A percentile compares a stretch with the other conserved stretches of the same genome.
phyloP scores from a whole-genome alignment of 2,113 vertebrate species.

The Tringa solitaria region DNA sequence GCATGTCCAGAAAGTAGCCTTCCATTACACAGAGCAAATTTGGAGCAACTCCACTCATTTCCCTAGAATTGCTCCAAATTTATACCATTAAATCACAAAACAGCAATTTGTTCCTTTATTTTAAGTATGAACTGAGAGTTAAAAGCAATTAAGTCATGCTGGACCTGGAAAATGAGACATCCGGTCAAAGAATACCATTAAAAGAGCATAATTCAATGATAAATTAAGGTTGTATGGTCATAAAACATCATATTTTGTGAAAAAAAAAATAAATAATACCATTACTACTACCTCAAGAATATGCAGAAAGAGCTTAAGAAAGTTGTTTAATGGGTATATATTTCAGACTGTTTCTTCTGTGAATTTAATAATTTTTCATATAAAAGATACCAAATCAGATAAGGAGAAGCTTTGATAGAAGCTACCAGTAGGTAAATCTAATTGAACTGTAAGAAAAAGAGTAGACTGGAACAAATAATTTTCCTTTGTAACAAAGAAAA shows the following conservation, averaged over 20 bases:
- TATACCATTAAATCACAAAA: background rate
- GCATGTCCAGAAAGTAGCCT: background rate
- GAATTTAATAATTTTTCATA: background rate
- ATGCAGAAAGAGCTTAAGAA: background rate
- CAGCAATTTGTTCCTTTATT: background rate
- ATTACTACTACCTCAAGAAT: background rate
- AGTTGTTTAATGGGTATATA: background rate
- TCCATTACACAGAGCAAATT: background rate
- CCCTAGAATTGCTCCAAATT: background rate
- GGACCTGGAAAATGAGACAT: background rate
- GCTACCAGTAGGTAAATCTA: background rate
- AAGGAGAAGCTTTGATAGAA: background rate
- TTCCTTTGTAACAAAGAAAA: background rate
- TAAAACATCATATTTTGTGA: background rate
- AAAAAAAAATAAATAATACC: background rate
- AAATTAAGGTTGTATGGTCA: background rate
- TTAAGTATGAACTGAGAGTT: background rate
- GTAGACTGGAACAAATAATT: background rate
- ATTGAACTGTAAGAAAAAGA: background rate
- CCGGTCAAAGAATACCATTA: background rate
- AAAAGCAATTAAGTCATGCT: background rate
- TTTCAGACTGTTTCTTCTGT: background rate
- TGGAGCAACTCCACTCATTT: background rate
- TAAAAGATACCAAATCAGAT: background rate
- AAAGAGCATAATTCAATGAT: background rate